Base-by-base conservation (phyloP, 23 tunicate genomes). In the Trididemnum nubilum region DNA sequence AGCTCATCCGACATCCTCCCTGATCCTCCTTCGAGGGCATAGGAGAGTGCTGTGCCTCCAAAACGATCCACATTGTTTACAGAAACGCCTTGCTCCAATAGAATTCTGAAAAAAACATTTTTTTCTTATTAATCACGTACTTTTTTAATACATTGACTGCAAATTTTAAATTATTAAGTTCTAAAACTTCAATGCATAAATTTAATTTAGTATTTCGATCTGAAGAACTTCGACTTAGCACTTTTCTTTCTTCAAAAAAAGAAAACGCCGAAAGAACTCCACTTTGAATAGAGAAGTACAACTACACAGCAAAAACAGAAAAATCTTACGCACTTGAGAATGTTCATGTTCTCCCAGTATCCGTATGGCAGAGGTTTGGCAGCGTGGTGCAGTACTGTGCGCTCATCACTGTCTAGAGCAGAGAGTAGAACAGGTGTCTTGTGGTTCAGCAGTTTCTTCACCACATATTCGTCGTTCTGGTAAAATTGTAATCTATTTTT, bases 1-100 rank as follows among this genome's bases (percentile, higher is more conserved):
- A 96, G 81, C 30, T 85, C 88, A 36, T 91, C 94, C n/a, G 99
- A 84, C 92, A 96, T 87, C 36, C 86, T 58, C 1, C 99, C 99
- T 18, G 94, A 91, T 18, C 99, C 99, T 38, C 96, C 99, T 74
- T 96, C 97, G 18, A 96, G 77, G 15, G 99, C 97, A 59, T 96
- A 96, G 27, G 86, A 88, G 58, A 96, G 81, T 7, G 99, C 99
- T 0, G 82, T 72, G 35, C 84, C 84, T 0, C 84, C 86, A 38
- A 77, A 61, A 15, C 74, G 73, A 66, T 96, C 99, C 44, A 52
- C 87, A 1, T 73, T 54, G 22, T 72, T 65, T 37, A 87, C 84
- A 19, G 98, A 82, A 1, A 93, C 93, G 0, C 97, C 97, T 65
- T 92, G 91, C 24, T 87, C 91, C 26, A 92, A 19, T 0, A 92